Evolutionary conservation across 2,113 vertebrate genomes (phyloP).

Genomic region (Nothoprocta pentlandii): DNA sequence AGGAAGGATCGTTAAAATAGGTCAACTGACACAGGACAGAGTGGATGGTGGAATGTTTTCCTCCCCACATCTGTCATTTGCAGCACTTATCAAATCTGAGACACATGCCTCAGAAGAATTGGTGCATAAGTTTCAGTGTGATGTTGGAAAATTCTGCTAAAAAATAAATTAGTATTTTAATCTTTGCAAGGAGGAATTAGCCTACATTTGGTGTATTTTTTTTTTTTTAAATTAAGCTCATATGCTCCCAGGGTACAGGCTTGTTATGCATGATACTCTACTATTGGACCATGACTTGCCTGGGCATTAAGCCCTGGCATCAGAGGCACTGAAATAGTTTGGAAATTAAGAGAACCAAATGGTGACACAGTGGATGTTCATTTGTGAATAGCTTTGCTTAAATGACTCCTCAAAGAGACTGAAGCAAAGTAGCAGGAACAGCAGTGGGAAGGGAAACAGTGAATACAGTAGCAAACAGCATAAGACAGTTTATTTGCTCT

Average conservation of each 20-base stretch:
- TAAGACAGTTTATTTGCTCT: neutral
- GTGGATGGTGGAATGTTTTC: neutral
- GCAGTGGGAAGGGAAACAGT: neutral
- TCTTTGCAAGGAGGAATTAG: constrained; percentile 13
- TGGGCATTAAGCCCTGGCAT: constrained; percentile 59
- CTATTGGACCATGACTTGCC: constrained; percentile 21
- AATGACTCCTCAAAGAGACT: neutral
- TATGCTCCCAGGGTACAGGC: neutral
- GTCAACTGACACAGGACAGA: neutral
- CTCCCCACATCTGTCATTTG: neutral
- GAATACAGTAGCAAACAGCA: neutral
- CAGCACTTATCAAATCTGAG: neutral
- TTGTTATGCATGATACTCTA: constrained; percentile 4
- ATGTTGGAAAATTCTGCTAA: neutral
- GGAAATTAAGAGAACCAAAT: constrained; percentile 49
- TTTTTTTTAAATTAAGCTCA: constrained; percentile 40
- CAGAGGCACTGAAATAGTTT: neutral
- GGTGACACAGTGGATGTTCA: constrained; percentile 31
- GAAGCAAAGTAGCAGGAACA: neutral
- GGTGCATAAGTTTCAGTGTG: neutral
- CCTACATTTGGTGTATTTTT: constrained; percentile 11
- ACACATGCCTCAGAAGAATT: neutral
- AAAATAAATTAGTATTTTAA: neutral
- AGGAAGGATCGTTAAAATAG: neutral
- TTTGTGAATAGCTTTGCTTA: constrained; percentile 15